Conservation (phyloP, 30 jellyfish, hydroid and myxozoan species). For the Pelagia noctiluca region DNA sequence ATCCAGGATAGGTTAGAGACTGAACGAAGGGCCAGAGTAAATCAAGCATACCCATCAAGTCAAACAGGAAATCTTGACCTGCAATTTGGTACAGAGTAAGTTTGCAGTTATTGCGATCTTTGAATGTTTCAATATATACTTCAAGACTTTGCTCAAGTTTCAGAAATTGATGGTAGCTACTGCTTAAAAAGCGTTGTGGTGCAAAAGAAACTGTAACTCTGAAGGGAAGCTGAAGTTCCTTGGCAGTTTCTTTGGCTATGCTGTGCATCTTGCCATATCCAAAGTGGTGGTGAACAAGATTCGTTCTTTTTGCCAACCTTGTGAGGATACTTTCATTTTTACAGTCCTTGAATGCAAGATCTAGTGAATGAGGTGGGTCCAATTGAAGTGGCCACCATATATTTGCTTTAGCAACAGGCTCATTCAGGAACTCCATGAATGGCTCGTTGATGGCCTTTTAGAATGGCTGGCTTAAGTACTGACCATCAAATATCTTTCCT, state of each 20-base stretch:
- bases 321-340: background rate
- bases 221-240: conserved; percentile 34
- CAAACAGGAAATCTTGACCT: conserved; percentile 32
- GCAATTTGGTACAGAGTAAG: conserved; percentile 12
- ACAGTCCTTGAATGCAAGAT: no score
- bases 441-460: conserved; percentile 5
- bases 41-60: conserved; percentile 16
- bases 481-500: conserved; percentile 31
- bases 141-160: conserved; percentile 34
- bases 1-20: conserved; percentile 12
- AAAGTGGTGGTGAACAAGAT: conserved; percentile 9
- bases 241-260: conserved; percentile 35
- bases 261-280: conserved; percentile 45
- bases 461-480: conserved; percentile 28
- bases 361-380: no score
- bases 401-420: no score
- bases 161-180: conserved; percentile 37
- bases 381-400: no score
- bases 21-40: conserved; percentile 20
- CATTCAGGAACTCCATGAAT: background rate
- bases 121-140: conserved; percentile 31
- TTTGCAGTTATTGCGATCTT: conserved; percentile 8
- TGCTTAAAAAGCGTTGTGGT: conserved; percentile 34
- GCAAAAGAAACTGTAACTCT: conserved; percentile 39
- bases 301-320: conserved; percentile 14